phyloP scores from a whole-genome alignment of 2,888 invertebrate genomes.

The Sminthurides aquaticus region DNA sequence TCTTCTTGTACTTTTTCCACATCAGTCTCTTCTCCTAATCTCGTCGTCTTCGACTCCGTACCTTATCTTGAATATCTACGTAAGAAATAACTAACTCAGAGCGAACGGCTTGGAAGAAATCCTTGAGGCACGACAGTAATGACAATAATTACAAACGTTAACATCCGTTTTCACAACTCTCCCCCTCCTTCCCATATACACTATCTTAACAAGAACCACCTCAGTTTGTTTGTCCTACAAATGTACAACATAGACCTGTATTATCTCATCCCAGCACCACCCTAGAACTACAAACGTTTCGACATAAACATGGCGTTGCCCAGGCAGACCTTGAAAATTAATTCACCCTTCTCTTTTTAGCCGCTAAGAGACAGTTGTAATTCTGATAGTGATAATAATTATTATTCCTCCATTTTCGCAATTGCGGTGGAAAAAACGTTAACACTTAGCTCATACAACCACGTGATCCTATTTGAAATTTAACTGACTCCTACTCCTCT shows the following conservation, averaged over 20 bases:
- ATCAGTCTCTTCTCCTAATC: too few relatives aligned
- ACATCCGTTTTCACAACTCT: conserved; percentile 4
- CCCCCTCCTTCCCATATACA: background rate
- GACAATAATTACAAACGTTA: background rate
- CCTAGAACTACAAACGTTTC: background rate
- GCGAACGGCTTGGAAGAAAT: background rate
- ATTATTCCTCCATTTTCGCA: background rate
- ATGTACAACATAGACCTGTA: background rate
- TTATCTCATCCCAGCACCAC: background rate
- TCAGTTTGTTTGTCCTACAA: background rate
- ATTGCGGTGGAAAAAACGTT: background rate
- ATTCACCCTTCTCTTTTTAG: background rate
- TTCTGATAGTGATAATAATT: background rate
- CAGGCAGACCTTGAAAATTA: background rate
- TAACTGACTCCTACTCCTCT: background rate
- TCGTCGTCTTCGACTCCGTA: too few relatives aligned
- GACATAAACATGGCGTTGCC: background rate
- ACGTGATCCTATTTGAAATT: background rate
- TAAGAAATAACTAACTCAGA: background rate
- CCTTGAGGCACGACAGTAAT: background rate
- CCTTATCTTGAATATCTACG: background rate
- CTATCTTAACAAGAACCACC: background rate
- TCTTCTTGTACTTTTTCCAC: too few relatives aligned
- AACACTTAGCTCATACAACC: background rate
- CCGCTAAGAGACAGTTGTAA: background rate